A percentile compares a stretch with the other conserved stretches of the same genome.
These are phyloP conservation scores for Eunapius fragilis DNA, from an alignment of 37 sponge, comb jelly and placozoan species.

Conservation along the genomic window DNA sequence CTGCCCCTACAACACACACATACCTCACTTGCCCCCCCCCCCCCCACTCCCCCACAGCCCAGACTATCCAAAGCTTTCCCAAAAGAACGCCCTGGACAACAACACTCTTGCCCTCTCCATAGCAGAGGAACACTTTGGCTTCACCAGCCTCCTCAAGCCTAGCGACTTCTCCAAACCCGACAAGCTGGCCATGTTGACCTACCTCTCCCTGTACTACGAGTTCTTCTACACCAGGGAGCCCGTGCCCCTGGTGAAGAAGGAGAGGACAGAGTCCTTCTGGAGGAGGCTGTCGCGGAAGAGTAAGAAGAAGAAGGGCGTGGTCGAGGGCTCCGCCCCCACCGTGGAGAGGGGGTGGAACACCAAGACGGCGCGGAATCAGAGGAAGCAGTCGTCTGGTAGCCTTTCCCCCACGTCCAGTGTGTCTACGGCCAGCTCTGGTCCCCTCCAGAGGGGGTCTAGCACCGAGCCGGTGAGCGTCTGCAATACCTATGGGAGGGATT, in stretches of 20 bases:
- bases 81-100: slow-evolving; percentile 32
- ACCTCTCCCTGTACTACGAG: slow-evolving; percentile 73
- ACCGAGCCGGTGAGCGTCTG: no score
- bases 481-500: no score
- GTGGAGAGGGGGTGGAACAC: slow-evolving; percentile 1
- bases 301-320: not conserved
- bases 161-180: slow-evolving; percentile 76
- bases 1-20: no score
- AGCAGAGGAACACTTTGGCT: slow-evolving; percentile 64
- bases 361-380: not conserved
- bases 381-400: not conserved
- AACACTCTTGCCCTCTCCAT: slow-evolving; percentile 66
- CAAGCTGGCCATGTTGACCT: slow-evolving; percentile 67
- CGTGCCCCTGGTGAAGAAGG: slow-evolving; percentile 3
- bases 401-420: not conserved
- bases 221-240: slow-evolving; percentile 68
- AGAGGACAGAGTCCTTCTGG: not conserved
- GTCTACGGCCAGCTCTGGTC: no score
- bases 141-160: slow-evolving; percentile 67
- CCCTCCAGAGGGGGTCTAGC: no score
- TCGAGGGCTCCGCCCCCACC: not conserved
- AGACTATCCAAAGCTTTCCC: slow-evolving; percentile 31
- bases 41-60: slow-evolving; percentile 21
- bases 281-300: not conserved
- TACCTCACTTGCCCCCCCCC: not conserved